phyloP scores from a whole-genome alignment of 2,888 invertebrate genomes.

The Ennomos erosarius region DNA sequence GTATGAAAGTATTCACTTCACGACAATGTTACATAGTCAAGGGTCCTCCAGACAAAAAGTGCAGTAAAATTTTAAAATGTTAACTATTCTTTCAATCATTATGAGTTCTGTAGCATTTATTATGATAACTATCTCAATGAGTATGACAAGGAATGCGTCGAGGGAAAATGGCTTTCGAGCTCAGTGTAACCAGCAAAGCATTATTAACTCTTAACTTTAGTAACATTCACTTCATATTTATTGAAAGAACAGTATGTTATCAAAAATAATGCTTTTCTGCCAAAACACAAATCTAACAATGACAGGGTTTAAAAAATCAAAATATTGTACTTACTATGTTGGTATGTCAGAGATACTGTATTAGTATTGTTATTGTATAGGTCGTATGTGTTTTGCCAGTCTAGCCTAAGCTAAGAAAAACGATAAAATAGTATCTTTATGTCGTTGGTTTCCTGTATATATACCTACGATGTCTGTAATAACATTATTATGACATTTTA shows the following conservation, averaged over 20 bases:
- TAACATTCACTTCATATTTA: conserved; percentile 39
- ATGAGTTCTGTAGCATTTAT: conserved; percentile 26
- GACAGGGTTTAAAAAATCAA: conserved; percentile 33
- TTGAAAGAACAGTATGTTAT: conserved; percentile 66
- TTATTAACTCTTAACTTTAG: conserved; percentile 1
- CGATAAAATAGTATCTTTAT: conserved; percentile 63
- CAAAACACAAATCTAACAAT: conserved; percentile 72
- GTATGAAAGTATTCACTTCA: conserved; percentile 38
- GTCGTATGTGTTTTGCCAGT: conserved; percentile 76
- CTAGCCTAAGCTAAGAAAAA: conserved; percentile 82
- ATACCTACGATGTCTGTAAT: conserved; percentile 16
- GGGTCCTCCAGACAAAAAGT: conserved; percentile 78
- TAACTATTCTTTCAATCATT: conserved; percentile 67
- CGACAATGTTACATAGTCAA: conserved; percentile 59
- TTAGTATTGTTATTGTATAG: conserved; percentile 35
- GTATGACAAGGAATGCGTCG: conserved; percentile 10
- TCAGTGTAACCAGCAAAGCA: conserved; percentile 17
- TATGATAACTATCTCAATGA: conserved; percentile 10
- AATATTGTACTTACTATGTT: conserved; percentile 37
- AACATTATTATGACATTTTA: conserved; percentile 30
- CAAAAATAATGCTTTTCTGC: conserved; percentile 76
- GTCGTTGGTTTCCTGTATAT: conserved; percentile 41
- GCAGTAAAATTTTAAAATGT: conserved; percentile 78
- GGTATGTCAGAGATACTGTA: conserved; percentile 41
- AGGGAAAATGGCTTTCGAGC: conserved; percentile 23